A percentile compares a stretch with the other conserved stretches of the same genome.
phyloP scores from a whole-genome alignment of 2,113 vertebrate genomes.

The cattle (Bos taurus) region DNA sequence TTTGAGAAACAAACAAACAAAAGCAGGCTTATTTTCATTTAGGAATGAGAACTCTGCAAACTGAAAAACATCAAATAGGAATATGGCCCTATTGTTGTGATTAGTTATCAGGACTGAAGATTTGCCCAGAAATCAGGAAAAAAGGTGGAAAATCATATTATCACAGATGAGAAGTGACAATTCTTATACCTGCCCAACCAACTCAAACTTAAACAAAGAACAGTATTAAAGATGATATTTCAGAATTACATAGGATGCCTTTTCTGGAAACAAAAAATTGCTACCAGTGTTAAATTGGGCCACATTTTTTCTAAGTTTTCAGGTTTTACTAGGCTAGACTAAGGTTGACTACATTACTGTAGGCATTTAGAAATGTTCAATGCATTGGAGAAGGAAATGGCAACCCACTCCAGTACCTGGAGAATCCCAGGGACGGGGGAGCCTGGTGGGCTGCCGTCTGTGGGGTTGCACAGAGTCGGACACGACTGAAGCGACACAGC shows the following conservation, averaged over 20 bases:
- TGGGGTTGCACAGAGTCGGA: too few relatives aligned
- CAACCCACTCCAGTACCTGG: too few relatives aligned
- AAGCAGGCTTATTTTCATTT: slow-evolving; percentile 24
- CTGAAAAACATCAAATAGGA: not conserved
- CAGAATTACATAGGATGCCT: not conserved
- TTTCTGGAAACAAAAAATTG: not conserved
- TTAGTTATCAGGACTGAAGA: not conserved
- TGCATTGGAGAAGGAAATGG: too few relatives aligned
- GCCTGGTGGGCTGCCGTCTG: too few relatives aligned
- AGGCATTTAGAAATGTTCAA: not conserved
- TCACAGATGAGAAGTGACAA: not conserved
- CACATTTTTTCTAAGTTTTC: not conserved
- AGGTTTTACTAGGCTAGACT: not conserved
- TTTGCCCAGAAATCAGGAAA: not conserved
- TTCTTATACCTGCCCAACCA: not conserved
- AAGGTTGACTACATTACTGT: not conserved
- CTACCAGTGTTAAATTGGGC: not conserved
- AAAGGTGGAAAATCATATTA: not conserved
- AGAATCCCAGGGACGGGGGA: too few relatives aligned
- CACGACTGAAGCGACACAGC: too few relatives aligned
- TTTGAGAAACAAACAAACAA: slow-evolving; percentile 25
- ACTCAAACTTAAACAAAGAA: not conserved
- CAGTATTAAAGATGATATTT: slow-evolving; percentile 23
- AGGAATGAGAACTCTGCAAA: slow-evolving; percentile 25
- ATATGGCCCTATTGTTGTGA: not conserved